Conservation (phyloP, 2,113 vertebrate genomes). For the Anoplopoma fimbria region DNA sequence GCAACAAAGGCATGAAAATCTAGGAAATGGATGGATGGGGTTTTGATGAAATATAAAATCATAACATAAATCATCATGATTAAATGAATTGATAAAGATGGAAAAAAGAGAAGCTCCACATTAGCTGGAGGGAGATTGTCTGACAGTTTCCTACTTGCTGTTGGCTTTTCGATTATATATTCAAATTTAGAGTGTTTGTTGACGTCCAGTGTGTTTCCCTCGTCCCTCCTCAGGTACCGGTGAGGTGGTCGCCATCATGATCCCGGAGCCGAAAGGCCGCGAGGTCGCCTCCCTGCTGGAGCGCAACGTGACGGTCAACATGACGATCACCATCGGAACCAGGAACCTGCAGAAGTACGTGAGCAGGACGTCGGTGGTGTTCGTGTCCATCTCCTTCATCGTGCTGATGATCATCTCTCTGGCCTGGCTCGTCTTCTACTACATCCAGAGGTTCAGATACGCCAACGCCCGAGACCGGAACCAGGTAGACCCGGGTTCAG, state of each 20-base stretch:
- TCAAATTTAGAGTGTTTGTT: too few relatives aligned
- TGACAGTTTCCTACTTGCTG: too few relatives aligned
- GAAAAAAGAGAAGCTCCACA: too few relatives aligned
- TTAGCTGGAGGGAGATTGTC: too few relatives aligned
- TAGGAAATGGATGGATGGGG: too few relatives aligned
- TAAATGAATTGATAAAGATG: too few relatives aligned
- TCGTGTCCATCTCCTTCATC: slow-evolving; percentile 99
- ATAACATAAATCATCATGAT: too few relatives aligned
- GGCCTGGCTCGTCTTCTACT: slow-evolving; percentile 98
- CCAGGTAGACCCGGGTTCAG: too few relatives aligned
- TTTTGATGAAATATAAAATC: too few relatives aligned
- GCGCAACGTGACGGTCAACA: slow-evolving; percentile 91
- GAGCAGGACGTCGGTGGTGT: slow-evolving; percentile 97
- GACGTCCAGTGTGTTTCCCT: too few relatives aligned
- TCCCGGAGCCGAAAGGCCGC: slow-evolving; percentile 95
- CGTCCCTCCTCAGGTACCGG: slow-evolving; percentile 70
- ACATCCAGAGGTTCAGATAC: slow-evolving; percentile 97
- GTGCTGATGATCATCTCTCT: slow-evolving; percentile 99
- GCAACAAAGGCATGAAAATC: too few relatives aligned
- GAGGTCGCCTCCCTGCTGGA: slow-evolving; percentile 92
- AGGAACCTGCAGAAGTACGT: slow-evolving; percentile 98
- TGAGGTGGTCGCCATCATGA: slow-evolving; percentile 98
- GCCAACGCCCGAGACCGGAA: slow-evolving; percentile 96
- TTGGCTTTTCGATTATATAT: too few relatives aligned
- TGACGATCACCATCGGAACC: slow-evolving; percentile 96